Evolutionary conservation across 1,140 invertebrate species (phyloP).

Genomic region (Laodelphax striatellus): DNA sequence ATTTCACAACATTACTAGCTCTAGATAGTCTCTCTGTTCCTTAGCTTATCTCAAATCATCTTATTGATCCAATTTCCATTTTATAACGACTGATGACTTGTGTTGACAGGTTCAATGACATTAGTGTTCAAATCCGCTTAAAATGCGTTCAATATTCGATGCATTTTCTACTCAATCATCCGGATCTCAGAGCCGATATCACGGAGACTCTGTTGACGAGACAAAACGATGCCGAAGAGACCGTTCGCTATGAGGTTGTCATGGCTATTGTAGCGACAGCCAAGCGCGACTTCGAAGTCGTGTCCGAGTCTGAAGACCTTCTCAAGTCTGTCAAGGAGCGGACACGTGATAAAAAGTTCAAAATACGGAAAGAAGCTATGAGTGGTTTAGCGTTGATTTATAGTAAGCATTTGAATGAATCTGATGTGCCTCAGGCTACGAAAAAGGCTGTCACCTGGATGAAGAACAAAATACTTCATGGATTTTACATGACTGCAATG

Average conservation of each 20-base stretch:
- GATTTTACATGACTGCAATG: constrained; percentile 71
- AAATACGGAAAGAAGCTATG: constrained; percentile 93
- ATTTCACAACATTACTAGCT: no score
- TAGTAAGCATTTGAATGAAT: constrained; percentile 76
- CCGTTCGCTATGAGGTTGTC: constrained; percentile 86
- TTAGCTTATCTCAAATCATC: neutral
- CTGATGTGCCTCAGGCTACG: constrained; percentile 70
- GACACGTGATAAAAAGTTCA: constrained; percentile 94
- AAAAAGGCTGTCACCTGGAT: constrained; percentile 91
- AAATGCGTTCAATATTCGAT: constrained; percentile 96
- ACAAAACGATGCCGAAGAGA: constrained; percentile 91
- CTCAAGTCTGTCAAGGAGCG: constrained; percentile 90
- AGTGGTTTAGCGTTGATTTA: constrained; percentile 87
- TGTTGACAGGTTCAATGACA: constrained; percentile 77
- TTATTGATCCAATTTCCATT: no score
- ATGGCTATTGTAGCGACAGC: constrained; percentile 92
- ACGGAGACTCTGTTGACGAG: constrained; percentile 76
- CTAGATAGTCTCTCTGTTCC: no score
- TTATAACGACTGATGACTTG: neutral
- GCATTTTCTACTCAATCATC: constrained; percentile 93
- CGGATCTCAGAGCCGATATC: constrained; percentile 80
- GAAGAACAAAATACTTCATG: constrained; percentile 94
- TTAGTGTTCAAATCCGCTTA: constrained; percentile 79
- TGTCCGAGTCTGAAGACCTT: constrained; percentile 81
- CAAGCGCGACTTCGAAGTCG: constrained; percentile 80